Percentiles rank a stretch among this genome's conserved stretches.
These are phyloP conservation scores for Salticus scenicus DNA, from an alignment of 2,888 invertebrate genomes.

Conservation along the genomic window DNA sequence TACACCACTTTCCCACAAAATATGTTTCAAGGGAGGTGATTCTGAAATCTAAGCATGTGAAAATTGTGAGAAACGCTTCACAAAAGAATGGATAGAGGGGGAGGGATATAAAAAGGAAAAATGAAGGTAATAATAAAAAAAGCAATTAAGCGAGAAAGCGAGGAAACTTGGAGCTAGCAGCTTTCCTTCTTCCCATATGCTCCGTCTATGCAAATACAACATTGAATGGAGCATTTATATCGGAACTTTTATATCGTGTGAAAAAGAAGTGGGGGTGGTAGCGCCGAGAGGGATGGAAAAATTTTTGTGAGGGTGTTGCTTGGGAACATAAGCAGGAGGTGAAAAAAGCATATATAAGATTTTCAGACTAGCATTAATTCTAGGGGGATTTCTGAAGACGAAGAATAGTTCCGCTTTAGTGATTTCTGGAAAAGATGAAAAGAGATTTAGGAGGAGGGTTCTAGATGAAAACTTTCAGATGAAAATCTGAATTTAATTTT, in stretches of 20 bases:
- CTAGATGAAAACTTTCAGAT: background rate
- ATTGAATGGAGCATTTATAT: constrained; percentile 62
- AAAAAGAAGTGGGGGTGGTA: background rate
- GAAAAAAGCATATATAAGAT: constrained; percentile 41
- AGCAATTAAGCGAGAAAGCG: constrained; percentile 58
- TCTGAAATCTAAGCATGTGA: background rate
- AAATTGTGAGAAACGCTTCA: background rate
- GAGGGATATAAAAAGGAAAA: background rate
- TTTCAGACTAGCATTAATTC: constrained; percentile 59
- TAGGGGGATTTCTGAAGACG: constrained; percentile 31
- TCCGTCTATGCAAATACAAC: constrained; percentile 61
- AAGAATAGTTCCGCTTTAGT: constrained; percentile 41
- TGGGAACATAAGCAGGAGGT: constrained; percentile 10
- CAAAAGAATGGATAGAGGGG: background rate
- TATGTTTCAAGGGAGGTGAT: background rate
- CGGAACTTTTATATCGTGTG: constrained; percentile 67
- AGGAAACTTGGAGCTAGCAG: constrained; percentile 43
- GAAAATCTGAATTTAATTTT: constrained; percentile 57
- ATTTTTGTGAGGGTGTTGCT: constrained; percentile 17
- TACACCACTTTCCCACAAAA: background rate
- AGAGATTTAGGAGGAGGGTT: constrained; percentile 25
- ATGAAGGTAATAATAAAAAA: constrained; percentile 38
- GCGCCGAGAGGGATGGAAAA: background rate
- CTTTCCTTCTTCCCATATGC: constrained; percentile 27
- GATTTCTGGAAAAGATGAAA: constrained; percentile 41